Base-by-base conservation (phyloP, 2,888 invertebrate species). In the Macaria notata region DNA sequence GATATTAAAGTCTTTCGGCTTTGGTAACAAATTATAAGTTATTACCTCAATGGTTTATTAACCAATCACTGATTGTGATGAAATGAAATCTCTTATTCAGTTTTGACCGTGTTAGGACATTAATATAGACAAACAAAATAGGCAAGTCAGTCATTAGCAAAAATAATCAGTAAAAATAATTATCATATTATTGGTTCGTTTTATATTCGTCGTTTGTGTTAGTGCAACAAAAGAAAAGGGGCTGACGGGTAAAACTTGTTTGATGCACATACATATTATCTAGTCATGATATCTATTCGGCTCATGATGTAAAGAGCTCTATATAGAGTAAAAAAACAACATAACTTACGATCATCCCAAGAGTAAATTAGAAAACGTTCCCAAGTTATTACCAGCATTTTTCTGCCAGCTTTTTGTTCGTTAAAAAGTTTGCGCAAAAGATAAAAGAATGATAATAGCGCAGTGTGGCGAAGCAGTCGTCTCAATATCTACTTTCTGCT, bases 371-470 rank as follows among this genome's bases (percentile, higher is more conserved):
- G 36, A 56, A 51, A 48, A 58, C 41, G 46, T 42, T 54, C 49
- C 46, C 43, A 43, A 50, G 19, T 56, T 54, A 39, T 56, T 49
- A 9, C 9, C 29, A 36, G 38, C 30, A 49, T 54, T 47, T 58
- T 54, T 54, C 29, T 36, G 38, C 7, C 31, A 38, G 45, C 38
- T 54, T 54, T 57, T 61, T 51, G 49, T 56, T 56, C 49, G 43
- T 59, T 63, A 60, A 54, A 41, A 56, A 56, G 44, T 57, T 56
- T 47, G 59, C 9, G 42, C 47, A 29, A 49, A 48, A 51, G 45
- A 61, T 60, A 63, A 62, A 56, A 56, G 43, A 62, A 68, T 63
- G 64, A 54, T 58, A 60, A 61, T 56, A 55, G 41, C 44, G 43
- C 29, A 48, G n/a, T 56, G 55, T 48, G 56, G 54, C 41, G 31